Base-by-base conservation (phyloP, 2,888 invertebrate species). In the Volucella inflata region DNA sequence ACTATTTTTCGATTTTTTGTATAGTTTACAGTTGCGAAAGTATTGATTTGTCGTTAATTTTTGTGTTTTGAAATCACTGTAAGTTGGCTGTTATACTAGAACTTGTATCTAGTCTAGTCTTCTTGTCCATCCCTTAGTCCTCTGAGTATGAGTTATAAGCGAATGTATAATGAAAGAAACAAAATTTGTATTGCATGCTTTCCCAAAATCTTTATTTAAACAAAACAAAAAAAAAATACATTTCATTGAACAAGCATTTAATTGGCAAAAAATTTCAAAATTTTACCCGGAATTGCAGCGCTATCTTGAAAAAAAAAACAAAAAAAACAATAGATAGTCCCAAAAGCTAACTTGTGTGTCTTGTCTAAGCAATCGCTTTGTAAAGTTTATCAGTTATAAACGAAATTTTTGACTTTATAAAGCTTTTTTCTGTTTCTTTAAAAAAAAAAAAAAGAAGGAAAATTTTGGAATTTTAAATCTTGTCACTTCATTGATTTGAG, bases 391-490 rank as follows among this genome's bases (percentile, higher is more conserved):
- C 30, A 30, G 30, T 30, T 30, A 30, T 30, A 30, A 30, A 30
- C 30, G 6, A 30, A 2, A 2, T 40, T n/a, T 44, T 46, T 62
- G 36, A 44, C 8, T 55, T 53, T 36, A 40, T 21, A 11, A 64
- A 36, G 36, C 17, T 70, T 62, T 38, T 70, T 2, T 65, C 12
- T 60, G 53, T 36, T 53, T 36, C 40, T 11, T 36, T 67, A 46
- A 14, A 21, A 36, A 38, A 64, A 44, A 42, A 44, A 12, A 59
- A 59, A 46, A 16, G 14, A 36, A 50, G 57, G 64, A 65, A 67
- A 72, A 59, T 74, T 67, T 75, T 80, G 67, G 67, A 80, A 62
- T 75, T 55, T 64, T 79, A 57, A 79, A 51, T 72, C 67, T 64
- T 74, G 64, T 74, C 67, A 82, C 60, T 67, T 60, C 44, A 53